Base-by-base conservation (phyloP, 35 echinoderm and acorn worm genomes). In the Ptychodera flava region DNA sequence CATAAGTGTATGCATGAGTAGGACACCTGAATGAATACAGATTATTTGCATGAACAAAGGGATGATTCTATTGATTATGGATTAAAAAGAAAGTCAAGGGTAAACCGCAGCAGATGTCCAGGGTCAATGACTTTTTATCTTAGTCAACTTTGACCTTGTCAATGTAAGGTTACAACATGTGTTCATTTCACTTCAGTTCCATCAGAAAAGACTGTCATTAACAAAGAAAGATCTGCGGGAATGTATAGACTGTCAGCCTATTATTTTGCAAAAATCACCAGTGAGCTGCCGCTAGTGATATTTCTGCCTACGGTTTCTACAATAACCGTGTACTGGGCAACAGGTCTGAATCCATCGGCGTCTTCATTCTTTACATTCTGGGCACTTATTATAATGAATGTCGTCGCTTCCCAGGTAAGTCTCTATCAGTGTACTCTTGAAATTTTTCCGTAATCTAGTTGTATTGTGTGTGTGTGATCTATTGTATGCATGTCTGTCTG, bases 201-300 rank as follows among this genome's bases (percentile, higher is more conserved):
- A n/a, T 78, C 88, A 34, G 94, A 96, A 81, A 87, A 91, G 31
- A 85, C 81, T 29, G 88, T 96, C 22, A 30, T 96, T 27, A 45
- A 78, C 85, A 96, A 96, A 35, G 94, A 92, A 77, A 84, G 91
- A 0, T 38, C 91, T 34, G 81, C 94, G 0, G 94, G 94, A 29
- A 82, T 85, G 6, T 96, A 92, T 76, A 79, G 94, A 12, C 87
- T 96, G 0, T 96, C 94, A 14, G 85, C 90, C 34, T 96, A 96
- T 38, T 96, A 93, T 38, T 53, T 96, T 33, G 88, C 94, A 28
- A 96, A 92, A 88, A 85, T 92, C 80, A 87, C 86, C 22, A 90
- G 91, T 32, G 94, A 90, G 33, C 77, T 96, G 78, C 91, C 88
- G 16, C 78, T 96, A 36, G 81, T 87, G 16, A 78, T 92, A 37